Base-by-base conservation (phyloP, 2,888 invertebrate species). In the Chironomus riparius region DNA sequence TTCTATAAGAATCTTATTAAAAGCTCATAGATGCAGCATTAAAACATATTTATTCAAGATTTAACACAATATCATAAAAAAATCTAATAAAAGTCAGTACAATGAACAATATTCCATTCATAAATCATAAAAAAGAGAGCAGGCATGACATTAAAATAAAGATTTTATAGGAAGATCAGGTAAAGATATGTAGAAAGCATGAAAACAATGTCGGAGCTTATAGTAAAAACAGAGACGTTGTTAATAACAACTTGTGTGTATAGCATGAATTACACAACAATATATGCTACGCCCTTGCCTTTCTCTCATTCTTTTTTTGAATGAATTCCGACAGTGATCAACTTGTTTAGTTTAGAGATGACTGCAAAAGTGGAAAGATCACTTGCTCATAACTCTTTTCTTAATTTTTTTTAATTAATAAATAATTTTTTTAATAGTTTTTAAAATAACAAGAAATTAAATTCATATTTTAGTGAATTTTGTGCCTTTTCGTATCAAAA, bases 291-390 rank as follows among this genome's bases (percentile, higher is more conserved):
- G 22, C 21, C 65, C 21, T 21, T 65, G 65, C 12, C 12, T 62
- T 21, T 18, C 62, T 22, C 22, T 65, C 22, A 65, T 65, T 70
- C 69, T 47, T 69, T 69, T 68, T n/a, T 21, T 47, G 69, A 47
- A 38, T 69, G 69, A 69, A 69, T 69, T 47, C 47, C 70, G 47
- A 65, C 10, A 22, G 65, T 22, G 56, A 56, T 56, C 56, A 56
- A 18, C 15, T 18, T 56, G 56, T 56, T 56, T 56, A 69, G 70
- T 70, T 70, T 38, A 70, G 70, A 70, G 70, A 70, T 70, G 70
- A 70, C 70, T 70, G 68, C 28, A 6, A 68, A 68, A n/a, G 70
- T 50, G 70, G 22, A 13, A 5, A 56, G 70, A 70, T 24, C 70
- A 56, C 18, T 50, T 70, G 70, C 70, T 47, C 48, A 70, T 70